Evolutionary conservation across 2,797 vertebrate genomes (phyloP).

Genomic region (Channallabes apus): DNA sequence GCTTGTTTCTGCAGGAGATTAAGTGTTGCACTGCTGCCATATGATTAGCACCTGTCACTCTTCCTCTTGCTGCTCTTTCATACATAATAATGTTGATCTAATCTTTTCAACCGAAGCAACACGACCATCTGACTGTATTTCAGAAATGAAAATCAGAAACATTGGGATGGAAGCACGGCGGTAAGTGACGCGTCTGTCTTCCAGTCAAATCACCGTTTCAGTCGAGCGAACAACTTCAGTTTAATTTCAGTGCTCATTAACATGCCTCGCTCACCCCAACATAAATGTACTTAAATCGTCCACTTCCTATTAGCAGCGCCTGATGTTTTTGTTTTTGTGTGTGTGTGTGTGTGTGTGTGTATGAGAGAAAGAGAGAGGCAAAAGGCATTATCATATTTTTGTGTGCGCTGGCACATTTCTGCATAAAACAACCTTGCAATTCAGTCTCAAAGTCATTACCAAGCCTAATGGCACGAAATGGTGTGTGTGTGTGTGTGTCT

Average conservation of each 20-base stretch:
- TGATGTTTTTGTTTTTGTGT: background rate
- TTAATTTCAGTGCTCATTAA: background rate
- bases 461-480: slow-evolving; percentile 40
- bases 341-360: background rate
- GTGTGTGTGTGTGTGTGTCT: background rate
- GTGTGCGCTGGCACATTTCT: slow-evolving; percentile 11
- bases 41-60: background rate
- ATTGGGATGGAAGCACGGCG: background rate
- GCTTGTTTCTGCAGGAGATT: too few species aligned
- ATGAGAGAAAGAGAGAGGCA: background rate
- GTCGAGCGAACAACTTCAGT: background rate
- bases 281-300: too few species aligned
- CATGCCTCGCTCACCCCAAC: background rate
- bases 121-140: background rate
- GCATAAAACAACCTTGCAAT: slow-evolving; percentile 31
- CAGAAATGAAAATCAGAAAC: background rate
- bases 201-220: background rate
- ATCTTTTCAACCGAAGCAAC: background rate
- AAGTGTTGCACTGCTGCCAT: background rate
- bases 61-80: background rate
- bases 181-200: background rate
- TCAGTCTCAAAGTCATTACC: slow-evolving; percentile 48
- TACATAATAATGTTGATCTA: background rate
- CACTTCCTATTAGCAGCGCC: background rate
- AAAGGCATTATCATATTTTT: slow-evolving; percentile 22